Conservation (phyloP, 2,797 vertebrate species). For the Vespertilio murinus region DNA sequence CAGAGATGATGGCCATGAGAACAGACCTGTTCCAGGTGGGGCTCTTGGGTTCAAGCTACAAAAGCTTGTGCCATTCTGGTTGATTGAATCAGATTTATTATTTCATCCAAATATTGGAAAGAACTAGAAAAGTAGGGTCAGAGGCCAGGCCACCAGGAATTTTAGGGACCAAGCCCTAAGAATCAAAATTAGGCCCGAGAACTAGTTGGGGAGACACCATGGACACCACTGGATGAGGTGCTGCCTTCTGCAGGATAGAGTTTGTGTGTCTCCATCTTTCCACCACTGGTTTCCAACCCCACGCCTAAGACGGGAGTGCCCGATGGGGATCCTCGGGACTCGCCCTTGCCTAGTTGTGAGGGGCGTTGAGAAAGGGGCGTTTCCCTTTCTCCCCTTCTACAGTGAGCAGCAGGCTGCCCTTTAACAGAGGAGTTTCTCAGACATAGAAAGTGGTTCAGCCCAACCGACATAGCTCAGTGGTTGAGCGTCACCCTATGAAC, state of each 20-base stretch:
- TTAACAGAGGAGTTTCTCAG: not conserved
- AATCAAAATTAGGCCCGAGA: not conserved
- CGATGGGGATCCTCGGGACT: rapidly evolving
- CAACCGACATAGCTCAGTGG: too few relatives aligned
- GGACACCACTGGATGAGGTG: not conserved
- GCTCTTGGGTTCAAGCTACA: not conserved
- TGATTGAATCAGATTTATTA: not conserved
- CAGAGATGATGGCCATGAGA: not conserved
- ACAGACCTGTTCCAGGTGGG: not conserved
- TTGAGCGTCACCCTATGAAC: too few relatives aligned
- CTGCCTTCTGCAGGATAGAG: not conserved
- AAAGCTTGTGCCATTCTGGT: not conserved
- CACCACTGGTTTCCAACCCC: not conserved
- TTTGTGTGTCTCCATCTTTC: not conserved
- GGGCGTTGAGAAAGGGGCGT: rapidly evolving
- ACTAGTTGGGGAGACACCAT: too few relatives aligned
- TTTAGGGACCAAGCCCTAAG: not conserved
- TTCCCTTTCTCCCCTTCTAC: not conserved
- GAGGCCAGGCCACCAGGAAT: not conserved
- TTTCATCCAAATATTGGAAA: not conserved
- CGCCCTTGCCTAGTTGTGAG: too few relatives aligned
- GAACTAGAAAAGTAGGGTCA: not conserved
- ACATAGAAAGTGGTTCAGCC: not conserved
- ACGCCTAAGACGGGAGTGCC: not conserved
- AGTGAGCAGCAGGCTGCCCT: not conserved